Base-by-base conservation (phyloP, 2,113 vertebrate species). In the Coregonus clupeaformis region DNA sequence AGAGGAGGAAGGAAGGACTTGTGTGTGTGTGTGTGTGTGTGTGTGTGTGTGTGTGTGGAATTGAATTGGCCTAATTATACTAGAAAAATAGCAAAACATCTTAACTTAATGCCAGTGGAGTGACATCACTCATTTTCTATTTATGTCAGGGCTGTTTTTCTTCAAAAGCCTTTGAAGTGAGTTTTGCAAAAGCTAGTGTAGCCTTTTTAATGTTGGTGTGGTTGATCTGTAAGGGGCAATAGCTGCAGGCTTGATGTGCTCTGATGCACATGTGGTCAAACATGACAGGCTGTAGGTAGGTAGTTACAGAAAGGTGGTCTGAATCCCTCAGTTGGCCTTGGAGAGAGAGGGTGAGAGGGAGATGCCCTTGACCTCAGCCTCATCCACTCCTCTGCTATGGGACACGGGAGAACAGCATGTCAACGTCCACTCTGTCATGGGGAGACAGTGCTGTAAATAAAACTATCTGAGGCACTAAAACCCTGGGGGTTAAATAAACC, bases 1-100 rank as follows among this genome's bases (percentile, higher is more conserved):
- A 49, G 47, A 49, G 2, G 3, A 16, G 47, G 14, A 49, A 62
- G 63, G 14, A 13, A n/a, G 71, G 52, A 72, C 64, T n/a, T n/a
- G n/a, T n/a, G n/a, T n/a, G n/a, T n/a, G n/a, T n/a, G n/a, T n/a
- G n/a, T n/a, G n/a, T n/a, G n/a, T n/a, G n/a, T n/a, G n/a, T n/a
- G n/a, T n/a, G 1, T 42, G 63, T 52, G 55, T 72, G 78, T 52
- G 49, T 32, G 32, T 12, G 11, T 5, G 16, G 60, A 59, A 75
- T 13, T 68, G 66, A 60, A 60, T 14, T 69, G 67, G 74, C 71
- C 65, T 60, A 85, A 85, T 85, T 81, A 80, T 76, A 74, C 68
- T 13, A 2, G 13, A 75, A 6, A 80, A 78, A 79, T 14, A 76
- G 42, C 63, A 77, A 36, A 25, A 25, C 45, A 67, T 86, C 9